Percentiles rank a stretch among this genome's conserved stretches.
phyloP scores from a whole-genome alignment of 2,113 vertebrate genomes.

The Scytalopus superciliaris region DNA sequence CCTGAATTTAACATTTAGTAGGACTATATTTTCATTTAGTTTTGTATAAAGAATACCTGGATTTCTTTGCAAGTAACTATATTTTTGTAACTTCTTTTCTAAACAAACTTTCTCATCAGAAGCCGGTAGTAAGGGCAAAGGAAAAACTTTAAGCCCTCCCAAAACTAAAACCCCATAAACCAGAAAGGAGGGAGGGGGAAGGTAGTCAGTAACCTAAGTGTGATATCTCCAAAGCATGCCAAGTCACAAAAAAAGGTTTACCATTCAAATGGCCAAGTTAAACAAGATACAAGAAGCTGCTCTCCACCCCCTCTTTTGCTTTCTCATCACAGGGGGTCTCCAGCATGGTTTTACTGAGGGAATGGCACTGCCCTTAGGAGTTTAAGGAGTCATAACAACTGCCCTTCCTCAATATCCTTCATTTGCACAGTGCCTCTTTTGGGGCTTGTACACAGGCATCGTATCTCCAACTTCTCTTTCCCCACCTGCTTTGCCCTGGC shows the following conservation, averaged over 20 bases:
- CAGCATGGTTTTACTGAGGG: conserved; percentile 5
- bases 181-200: neutral
- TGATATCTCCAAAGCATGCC: conserved; percentile 55
- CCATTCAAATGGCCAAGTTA: conserved; percentile 55
- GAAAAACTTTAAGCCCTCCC: neutral
- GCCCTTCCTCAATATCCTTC: neutral
- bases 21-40: neutral
- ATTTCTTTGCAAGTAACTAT: neutral
- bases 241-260: conserved; percentile 60
- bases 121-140: conserved; percentile 10
- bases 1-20: neutral
- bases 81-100: conserved; percentile 52
- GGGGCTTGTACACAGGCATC: neutral
- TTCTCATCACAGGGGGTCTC: conserved; percentile 8
- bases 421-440: conserved; percentile 22
- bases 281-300: conserved; percentile 39
- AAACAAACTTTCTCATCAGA: conserved; percentile 37
- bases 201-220: conserved; percentile 25
- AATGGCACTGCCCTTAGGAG: neutral
- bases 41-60: neutral
- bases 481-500: conserved; percentile 38
- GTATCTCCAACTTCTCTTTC: neutral
- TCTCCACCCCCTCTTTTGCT: neutral
- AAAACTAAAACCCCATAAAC: conserved; percentile 26
- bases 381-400: conserved; percentile 44